Base-by-base conservation (phyloP, 92 coral and sea anemone genomes). In the Phenganax stokvisi region DNA sequence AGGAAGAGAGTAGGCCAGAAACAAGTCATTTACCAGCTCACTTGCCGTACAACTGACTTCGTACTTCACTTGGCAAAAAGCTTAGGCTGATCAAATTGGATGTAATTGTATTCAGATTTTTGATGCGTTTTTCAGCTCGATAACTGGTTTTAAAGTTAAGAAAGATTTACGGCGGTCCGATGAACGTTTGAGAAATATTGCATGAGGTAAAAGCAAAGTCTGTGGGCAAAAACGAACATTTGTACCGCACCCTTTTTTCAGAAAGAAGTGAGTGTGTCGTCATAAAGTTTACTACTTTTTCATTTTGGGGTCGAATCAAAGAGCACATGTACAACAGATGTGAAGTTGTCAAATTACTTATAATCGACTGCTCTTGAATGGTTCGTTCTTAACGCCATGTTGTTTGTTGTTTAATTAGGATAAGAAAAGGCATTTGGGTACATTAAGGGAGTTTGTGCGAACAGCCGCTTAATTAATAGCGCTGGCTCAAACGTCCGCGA, bases 1-100 rank as follows among this genome's bases (percentile, higher is more conserved):
- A 52, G 76, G 3, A 10, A 71, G 37, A 47, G 12, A 54, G 76
- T 47, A 5, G 1, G n/a, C 31, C 54, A 30, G 54, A 71, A 71
- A 55, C 3, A 29, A 55, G 10, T 20, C 1, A 7, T 20, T 17
- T 20, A 20, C 25, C 25, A 20, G 25, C 25, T 55, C 29, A 20
- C 8, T 54, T 71, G 76, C 76, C 52, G 12, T 30, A 71, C 76
- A 54, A 71, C n/a, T 71, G 76, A 31, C 51, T 30, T 20, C 4
- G 6, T 30, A 55, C 11, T 20, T 11, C 27, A 25, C 2, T 59
- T 7, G 2, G n/a, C 16, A 13, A 59, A 11, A 67, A 67, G 73
- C 12, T 59, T 25, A 20, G 65, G 16, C 27, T 13, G 65, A 59
- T 25, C 65, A 59, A 25, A 59, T 59, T 59, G n/a, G 4, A 13